phyloP scores from a whole-genome alignment of 1,140 invertebrate genomes.

The Paralvinella palmiformis region DNA sequence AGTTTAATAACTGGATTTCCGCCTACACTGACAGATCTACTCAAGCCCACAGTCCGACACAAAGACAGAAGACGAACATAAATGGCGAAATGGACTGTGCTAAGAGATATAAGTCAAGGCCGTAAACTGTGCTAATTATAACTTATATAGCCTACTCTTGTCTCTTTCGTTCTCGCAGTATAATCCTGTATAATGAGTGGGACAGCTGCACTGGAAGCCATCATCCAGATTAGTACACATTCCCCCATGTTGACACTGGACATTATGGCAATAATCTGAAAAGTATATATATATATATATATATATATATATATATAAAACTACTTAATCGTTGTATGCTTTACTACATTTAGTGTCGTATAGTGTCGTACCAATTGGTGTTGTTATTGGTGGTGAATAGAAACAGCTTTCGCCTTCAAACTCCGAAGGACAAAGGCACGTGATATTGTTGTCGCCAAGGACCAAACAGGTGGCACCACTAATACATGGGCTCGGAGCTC shows the following conservation, averaged over 20 bases:
- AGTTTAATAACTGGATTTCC: neutral
- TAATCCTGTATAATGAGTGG: neutral
- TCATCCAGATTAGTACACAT: slow-evolving; percentile 60
- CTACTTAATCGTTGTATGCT: neutral
- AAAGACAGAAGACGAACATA: neutral
- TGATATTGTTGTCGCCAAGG: neutral
- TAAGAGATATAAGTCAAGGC: neutral
- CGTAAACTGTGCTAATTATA: neutral
- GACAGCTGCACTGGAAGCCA: neutral
- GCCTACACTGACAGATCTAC: neutral
- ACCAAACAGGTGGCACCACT: too few relatives aligned
- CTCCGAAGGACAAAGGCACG: neutral
- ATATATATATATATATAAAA: neutral
- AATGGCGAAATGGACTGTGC: neutral
- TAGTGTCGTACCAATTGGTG: neutral
- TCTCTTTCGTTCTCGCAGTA: neutral
- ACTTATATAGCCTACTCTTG: neutral
- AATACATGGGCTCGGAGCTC: too few relatives aligned
- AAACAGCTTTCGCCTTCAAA: neutral
- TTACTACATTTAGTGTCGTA: neutral
- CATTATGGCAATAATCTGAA: neutral
- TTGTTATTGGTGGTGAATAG: neutral
- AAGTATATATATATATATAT: neutral
- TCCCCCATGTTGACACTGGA: slow-evolving; percentile 77
- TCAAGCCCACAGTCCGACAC: neutral